Evolutionary conservation across 2,888 invertebrate genomes (phyloP).

Genomic region (Lasioglossum pauxillum): DNA sequence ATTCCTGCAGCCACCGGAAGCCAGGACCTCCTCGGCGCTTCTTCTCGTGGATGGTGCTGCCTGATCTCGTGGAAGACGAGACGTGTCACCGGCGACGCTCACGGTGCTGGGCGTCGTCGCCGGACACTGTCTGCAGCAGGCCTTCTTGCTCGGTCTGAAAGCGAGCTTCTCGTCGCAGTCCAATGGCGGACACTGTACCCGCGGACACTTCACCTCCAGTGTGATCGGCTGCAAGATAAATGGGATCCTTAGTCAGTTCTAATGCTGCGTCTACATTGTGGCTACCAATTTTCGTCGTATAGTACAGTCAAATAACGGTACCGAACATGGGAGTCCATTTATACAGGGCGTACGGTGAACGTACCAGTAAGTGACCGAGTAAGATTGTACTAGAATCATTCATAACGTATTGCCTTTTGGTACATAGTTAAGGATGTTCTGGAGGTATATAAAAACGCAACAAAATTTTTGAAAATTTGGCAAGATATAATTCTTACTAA

Average conservation of each 20-base stretch:
- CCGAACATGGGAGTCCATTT: neutral
- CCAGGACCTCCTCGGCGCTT: conserved; percentile 89
- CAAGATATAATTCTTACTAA: too few species aligned
- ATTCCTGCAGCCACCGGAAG: conserved; percentile 93
- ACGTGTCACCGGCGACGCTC: conserved; percentile 78
- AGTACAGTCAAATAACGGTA: neutral
- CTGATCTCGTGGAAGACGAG: conserved; percentile 84
- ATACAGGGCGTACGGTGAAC: neutral
- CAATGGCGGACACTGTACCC: conserved; percentile 90
- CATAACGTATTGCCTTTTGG: neutral
- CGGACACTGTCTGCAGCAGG: conserved; percentile 93
- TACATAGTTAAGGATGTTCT: too few species aligned
- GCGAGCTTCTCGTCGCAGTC: conserved; percentile 91
- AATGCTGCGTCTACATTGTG: neutral
- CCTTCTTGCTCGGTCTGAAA: conserved; percentile 90
- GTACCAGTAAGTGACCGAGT: neutral
- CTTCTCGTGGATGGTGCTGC: conserved; percentile 85
- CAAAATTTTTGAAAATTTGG: too few species aligned
- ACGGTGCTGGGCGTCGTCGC: conserved; percentile 70
- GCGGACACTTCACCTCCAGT: conserved; percentile 91
- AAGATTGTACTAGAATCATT: neutral
- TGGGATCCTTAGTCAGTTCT: conserved; percentile 16
- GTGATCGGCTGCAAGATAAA: conserved; percentile 86
- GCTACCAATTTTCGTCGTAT: neutral
- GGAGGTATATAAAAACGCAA: too few species aligned